Base-by-base conservation (phyloP, 2,888 invertebrate genomes). In the Phasia obesa region DNA sequence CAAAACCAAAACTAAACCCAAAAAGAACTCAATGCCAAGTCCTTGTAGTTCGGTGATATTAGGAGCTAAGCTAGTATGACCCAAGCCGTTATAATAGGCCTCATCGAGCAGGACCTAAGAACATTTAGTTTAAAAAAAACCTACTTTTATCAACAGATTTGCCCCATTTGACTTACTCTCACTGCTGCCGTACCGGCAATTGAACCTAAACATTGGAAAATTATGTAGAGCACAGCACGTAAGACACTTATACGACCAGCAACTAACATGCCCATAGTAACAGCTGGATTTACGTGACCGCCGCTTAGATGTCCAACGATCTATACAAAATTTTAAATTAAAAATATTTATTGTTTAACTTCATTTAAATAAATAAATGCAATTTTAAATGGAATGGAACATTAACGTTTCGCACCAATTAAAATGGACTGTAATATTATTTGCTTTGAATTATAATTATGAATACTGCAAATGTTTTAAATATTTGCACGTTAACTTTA, bases 211-310 rank as follows among this genome's bases (percentile, higher is more conserved):
- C 96, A 95, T 91, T 98, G 98, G 0, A 94, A 95, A 64, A 96
- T 89, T 62, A 98, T 93, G 92, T 98, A 98, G 44, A 97, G 92
- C 2, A 96, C 59, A 0, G 95, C 96, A 85, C 97, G 94, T 35
- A 94, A 90, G 0, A 96, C 92, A 86, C 95, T 94, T 69, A 97
- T 95, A 87, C 96, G 95, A 9, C 97, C 96, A 9, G 95, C 94
- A 13, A 95, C 94, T 70, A 97, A 92, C 92, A 98, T 93, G 1
- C 96, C 97, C 19, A 93, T 90, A 4, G 98, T 98, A 51, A 98
- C 97, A 0, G 98, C 98, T 1, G 98, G 98, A 93, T 98, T 98
- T 82, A 98, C 93, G 91, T 98, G 98, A 11, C 96, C 97, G 2
- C 98, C 97, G 77, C 97, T 97, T 69, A 97, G 93, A 91, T 97